Conservation (phyloP, 2,797 vertebrate species). For the Botia kubotai region DNA sequence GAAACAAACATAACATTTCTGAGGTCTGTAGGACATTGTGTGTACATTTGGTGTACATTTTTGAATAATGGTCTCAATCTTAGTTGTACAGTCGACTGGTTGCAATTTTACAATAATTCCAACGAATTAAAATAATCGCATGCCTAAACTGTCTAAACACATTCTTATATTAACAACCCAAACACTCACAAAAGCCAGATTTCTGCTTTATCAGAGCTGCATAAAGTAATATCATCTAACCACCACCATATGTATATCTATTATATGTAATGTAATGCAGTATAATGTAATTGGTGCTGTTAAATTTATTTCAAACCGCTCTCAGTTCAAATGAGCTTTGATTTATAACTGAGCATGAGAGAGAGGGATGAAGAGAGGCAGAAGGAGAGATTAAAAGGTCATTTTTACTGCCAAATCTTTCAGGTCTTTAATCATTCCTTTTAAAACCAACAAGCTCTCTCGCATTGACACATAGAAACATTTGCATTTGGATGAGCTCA, state of each 20-base stretch:
- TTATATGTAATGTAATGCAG: not conserved
- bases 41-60: not conserved
- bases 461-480: slow-evolving; percentile 28
- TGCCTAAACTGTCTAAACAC: not conserved
- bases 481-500: slow-evolving; percentile 41
- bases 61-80: not conserved
- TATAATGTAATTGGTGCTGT: slow-evolving; percentile 9
- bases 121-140: not conserved
- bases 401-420: slow-evolving; percentile 28
- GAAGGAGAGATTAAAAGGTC: slow-evolving; percentile 26
- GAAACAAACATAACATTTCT: too few relatives aligned
- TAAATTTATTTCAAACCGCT: slow-evolving; percentile 16
- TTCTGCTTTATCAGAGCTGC: not conserved
- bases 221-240: slow-evolving; percentile 26
- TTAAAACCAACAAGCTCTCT: slow-evolving; percentile 23
- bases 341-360: slow-evolving; percentile 25
- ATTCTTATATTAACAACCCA: not conserved
- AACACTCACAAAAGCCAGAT: not conserved
- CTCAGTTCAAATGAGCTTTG: slow-evolving; percentile 35
- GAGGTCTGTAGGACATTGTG: too few relatives aligned
- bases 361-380: not conserved
- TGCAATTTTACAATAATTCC: too few relatives aligned
- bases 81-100: not conserved
- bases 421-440: slow-evolving; percentile 39
- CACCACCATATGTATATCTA: slow-evolving; percentile 3